Conservation (phyloP, 2,113 vertebrate genomes). For the Cairina moschata region DNA sequence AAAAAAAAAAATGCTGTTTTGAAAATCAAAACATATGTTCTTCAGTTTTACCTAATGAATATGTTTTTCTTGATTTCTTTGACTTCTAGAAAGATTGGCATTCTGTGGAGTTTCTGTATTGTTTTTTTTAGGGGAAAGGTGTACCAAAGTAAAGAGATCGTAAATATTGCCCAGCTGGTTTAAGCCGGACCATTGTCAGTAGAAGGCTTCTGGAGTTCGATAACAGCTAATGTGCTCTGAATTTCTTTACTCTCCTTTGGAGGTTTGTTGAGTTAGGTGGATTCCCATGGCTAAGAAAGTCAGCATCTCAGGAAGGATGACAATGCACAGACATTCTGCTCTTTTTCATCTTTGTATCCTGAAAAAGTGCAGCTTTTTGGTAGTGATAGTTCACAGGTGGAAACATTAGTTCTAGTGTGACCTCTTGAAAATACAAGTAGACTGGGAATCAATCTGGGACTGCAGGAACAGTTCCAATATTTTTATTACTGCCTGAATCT, state of each 20-base stretch:
- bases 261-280: neutral
- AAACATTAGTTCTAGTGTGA: neutral
- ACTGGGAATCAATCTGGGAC: neutral
- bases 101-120: neutral
- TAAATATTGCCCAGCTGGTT: neutral
- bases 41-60: neutral
- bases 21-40: neutral
- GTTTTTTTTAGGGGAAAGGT: neutral
- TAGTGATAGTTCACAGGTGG: neutral
- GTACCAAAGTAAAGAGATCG: neutral
- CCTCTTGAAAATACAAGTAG: neutral
- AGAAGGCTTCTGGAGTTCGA: neutral
- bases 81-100: neutral
- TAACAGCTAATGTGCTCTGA: neutral
- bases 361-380: neutral
- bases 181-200: neutral
- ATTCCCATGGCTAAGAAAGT: neutral
- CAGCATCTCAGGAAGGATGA: neutral
- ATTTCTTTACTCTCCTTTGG: neutral
- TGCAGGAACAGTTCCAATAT: neutral
- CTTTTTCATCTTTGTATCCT: neutral
- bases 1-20: neutral
- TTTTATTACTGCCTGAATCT: neutral
- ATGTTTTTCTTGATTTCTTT: neutral
- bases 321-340: neutral